Percentiles rank a stretch among this genome's conserved stretches.
These are phyloP conservation scores for Luscinia luscinia DNA, from an alignment of 2,797 vertebrate species.

Conservation along the genomic window DNA sequence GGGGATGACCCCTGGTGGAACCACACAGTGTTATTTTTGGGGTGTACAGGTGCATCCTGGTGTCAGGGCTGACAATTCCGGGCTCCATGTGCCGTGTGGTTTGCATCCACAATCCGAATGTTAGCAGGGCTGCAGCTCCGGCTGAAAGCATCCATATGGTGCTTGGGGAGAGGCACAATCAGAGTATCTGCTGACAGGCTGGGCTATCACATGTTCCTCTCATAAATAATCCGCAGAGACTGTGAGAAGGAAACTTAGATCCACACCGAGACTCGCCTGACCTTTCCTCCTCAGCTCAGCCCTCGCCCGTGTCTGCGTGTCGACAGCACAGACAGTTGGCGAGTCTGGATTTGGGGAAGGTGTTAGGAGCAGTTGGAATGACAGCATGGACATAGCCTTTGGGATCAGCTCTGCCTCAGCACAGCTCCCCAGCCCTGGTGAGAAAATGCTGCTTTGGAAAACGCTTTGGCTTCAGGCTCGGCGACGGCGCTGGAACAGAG, in stretches of 20 bases:
- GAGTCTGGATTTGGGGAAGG: slow-evolving; percentile 52
- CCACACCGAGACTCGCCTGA: slow-evolving; percentile 6
- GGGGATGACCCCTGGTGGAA: neutral
- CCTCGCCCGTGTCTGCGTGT: neutral
- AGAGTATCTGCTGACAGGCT: slow-evolving; percentile 69
- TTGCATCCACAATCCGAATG: slow-evolving; percentile 10
- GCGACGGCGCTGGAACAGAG: neutral
- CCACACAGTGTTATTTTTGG: fast-evolving
- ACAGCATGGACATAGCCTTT: slow-evolving; percentile 63
- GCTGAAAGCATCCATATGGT: slow-evolving; percentile 72
- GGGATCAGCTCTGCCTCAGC: slow-evolving; percentile 6
- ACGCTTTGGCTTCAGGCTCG: neutral
- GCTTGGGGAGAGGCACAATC: slow-evolving; percentile 61
- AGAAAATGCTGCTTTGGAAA: slow-evolving; percentile 15
- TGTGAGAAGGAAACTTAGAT: slow-evolving; percentile 63
- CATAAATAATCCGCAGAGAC: slow-evolving; percentile 68
- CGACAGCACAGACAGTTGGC: slow-evolving; percentile 63
- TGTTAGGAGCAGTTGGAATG: slow-evolving; percentile 65
- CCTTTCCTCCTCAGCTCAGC: slow-evolving; percentile 41
- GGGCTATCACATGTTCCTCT: slow-evolving; percentile 59
- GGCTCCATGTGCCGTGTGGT: neutral
- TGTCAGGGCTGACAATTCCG: neutral
- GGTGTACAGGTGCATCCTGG: neutral
- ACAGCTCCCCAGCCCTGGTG: neutral
- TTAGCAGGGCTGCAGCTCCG: slow-evolving; percentile 44